Base-by-base conservation (phyloP, 2,888 invertebrate genomes). In the Acrobeloides nanus region DNA sequence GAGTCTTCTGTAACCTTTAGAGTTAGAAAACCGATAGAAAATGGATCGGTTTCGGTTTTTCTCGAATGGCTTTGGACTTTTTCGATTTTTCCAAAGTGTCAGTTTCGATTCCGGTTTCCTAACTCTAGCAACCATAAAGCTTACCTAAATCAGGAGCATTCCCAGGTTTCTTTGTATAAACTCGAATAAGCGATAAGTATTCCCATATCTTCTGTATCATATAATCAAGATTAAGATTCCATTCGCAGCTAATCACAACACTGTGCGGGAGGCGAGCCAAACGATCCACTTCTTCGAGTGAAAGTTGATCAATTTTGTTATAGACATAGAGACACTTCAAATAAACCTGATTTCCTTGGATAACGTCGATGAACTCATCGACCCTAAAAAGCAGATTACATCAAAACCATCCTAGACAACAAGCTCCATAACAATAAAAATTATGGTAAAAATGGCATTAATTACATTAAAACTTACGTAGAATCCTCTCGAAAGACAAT, bases 281-380 rank as follows among this genome's bases (percentile, higher is more conserved):
- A 25, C 68, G 56, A 44, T 73, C 73, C 39, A 73, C 52, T 43
- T 70, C 68, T 77, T 99, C 95, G 61, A 99, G 89, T 41, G 93
- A 89, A 70, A 97, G 89, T 80, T 97, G 93, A 82, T 99, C 97
- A 67, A 97, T 90, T 82, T 99, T 99, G 78, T 99, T 99, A 79
- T 95, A 97, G 46, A 95, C 78, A 79, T 95, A 97, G 46, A 99
- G 77, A 76, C 97, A 99, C 44, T 57, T 57, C 18, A 63, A 37
- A 39, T 58, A 58, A 17, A 69, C 68, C 1, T 64, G 61, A 41
- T 62, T 66, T 15, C 68, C 71, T 41, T 66, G 66, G 20, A 99
- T 89, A 43, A 97, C 92, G 79, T 99, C 97, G 61, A 99, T 95
- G 70, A 99, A 82, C 73, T 97, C 95, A 76, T 97, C 97, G 34